These are phyloP conservation scores for Rhopalosiphum nymphaeae DNA, from an alignment of 2,888 invertebrate genomes.

Conservation along the genomic window DNA sequence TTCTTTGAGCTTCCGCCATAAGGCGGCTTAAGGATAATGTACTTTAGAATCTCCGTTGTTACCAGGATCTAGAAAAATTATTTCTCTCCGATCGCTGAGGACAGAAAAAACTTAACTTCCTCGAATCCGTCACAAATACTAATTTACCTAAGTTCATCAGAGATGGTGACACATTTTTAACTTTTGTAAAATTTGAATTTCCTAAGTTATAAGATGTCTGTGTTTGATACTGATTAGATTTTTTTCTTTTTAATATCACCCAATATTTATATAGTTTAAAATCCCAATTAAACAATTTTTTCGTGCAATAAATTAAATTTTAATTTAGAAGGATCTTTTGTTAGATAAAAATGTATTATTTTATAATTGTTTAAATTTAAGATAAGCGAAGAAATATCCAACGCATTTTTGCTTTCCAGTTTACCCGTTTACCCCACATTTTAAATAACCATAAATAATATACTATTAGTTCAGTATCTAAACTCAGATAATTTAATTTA, in stretches of 20 bases:
- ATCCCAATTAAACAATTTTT: background rate
- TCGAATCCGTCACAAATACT: no score
- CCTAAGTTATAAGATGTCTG: no score
- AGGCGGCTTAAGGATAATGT: no score
- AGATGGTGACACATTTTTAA: no score
- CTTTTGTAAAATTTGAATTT: no score
- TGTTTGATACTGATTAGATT: background rate
- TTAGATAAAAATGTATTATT: background rate
- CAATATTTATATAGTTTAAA: background rate
- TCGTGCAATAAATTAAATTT: background rate
- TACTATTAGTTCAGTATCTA: background rate
- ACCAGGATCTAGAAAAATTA: no score
- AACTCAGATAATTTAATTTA: background rate
- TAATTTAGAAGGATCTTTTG: background rate
- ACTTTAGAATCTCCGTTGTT: no score
- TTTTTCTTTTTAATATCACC: background rate
- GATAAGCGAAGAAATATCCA: background rate
- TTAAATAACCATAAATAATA: background rate
- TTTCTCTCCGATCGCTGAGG: no score
- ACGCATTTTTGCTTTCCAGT: background rate
- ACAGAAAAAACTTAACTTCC: no score
- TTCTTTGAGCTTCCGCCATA: no score
- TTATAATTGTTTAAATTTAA: background rate
- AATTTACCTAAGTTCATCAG: no score
- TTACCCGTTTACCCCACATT: background rate